Evolutionary conservation across 1,140 invertebrate genomes (phyloP).

Genomic region (Plutomurus gul): DNA sequence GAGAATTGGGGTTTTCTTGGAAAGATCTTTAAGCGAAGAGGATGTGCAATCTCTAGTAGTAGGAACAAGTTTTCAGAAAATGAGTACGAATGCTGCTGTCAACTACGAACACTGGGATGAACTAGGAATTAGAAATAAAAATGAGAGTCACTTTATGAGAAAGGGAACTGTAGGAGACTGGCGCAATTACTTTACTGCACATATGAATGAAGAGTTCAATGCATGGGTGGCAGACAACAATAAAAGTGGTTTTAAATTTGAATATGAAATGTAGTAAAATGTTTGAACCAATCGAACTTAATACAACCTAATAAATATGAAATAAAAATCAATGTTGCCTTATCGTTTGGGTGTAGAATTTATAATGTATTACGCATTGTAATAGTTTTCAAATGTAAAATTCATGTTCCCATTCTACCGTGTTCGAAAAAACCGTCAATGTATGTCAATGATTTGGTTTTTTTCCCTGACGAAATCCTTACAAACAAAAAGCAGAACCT

Average conservation of each 20-base stretch:
- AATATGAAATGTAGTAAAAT: conserved; percentile 40
- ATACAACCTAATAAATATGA: too few species aligned
- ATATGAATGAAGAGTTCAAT: conserved; percentile 55
- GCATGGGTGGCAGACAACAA: conserved; percentile 53
- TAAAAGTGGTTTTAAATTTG: conserved; percentile 39
- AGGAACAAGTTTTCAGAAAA: conserved; percentile 61
- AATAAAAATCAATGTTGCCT: too few species aligned
- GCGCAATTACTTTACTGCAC: conserved; percentile 56
- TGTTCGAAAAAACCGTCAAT: too few species aligned
- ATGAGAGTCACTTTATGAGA: conserved; percentile 59
- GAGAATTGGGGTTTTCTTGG: conserved; percentile 60
- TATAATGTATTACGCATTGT: too few species aligned
- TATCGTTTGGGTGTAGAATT: too few species aligned
- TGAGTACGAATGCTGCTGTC: conserved; percentile 60
- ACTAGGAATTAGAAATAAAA: conserved; percentile 58
- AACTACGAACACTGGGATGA: conserved; percentile 62
- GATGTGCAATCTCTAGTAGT: conserved; percentile 52
- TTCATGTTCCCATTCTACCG: too few species aligned
- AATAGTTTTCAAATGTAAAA: too few species aligned
- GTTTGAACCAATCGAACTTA: background rate
- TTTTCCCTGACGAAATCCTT: too few species aligned
- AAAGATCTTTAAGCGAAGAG: conserved; percentile 56
- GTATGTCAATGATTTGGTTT: too few species aligned
- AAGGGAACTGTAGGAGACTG: conserved; percentile 61
- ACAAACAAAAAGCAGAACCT: too few species aligned